These are phyloP conservation scores for Neocloeon triangulifer DNA, from an alignment of 1,140 invertebrate genomes.

Conservation along the genomic window DNA sequence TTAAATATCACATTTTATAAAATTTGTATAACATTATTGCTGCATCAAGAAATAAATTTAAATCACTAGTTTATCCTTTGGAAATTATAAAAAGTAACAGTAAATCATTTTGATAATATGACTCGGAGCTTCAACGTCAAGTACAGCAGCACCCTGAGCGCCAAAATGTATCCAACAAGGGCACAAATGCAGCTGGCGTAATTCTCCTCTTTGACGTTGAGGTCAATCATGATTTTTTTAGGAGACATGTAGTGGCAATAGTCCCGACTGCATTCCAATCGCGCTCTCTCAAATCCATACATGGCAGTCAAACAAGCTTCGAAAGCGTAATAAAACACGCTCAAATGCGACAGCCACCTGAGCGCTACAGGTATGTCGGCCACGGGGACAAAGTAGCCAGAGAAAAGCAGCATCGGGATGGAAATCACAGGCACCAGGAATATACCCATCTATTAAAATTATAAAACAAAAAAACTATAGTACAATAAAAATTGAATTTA, in stretches of 20 bases:
- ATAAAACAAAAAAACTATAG: conserved; percentile 5
- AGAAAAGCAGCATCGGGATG: conserved; percentile 66
- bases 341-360: conserved; percentile 40
- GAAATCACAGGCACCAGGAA: conserved; percentile 58
- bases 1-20: too few species aligned
- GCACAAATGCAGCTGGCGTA: conserved; percentile 1
- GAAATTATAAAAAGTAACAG: too few species aligned
- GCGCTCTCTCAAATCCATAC: conserved; percentile 38
- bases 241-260: conserved; percentile 22
- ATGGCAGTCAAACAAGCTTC: conserved; percentile 51
- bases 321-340: conserved; percentile 53
- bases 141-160: conserved; percentile 1
- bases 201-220: conserved; percentile 10
- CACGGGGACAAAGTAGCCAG: conserved; percentile 65
- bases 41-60: too few species aligned
- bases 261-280: conserved; percentile 24
- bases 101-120: too few species aligned
- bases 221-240: conserved; percentile 21
- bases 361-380: conserved; percentile 47
- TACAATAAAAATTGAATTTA: neutral
- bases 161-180: neutral
- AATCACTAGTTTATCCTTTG: too few species aligned
- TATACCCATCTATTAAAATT: conserved; percentile 37
- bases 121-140: neutral
- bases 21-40: too few species aligned